Base-by-base conservation (phyloP, 2,888 invertebrate species). In the Papilio demoleus region DNA sequence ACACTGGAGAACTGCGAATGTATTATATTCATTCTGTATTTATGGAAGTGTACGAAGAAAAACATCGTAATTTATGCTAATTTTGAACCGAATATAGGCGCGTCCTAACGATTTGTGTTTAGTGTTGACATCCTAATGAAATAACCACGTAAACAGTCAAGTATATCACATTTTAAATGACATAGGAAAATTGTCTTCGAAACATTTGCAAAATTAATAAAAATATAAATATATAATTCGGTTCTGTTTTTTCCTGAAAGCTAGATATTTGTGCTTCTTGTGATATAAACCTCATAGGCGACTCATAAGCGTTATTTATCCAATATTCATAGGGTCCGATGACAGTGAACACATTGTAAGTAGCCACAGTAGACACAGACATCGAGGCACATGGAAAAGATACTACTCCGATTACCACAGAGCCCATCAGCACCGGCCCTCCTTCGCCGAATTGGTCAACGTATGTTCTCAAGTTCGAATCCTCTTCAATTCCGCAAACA, bases 281-380 rank as follows among this genome's bases (percentile, higher is more conserved):
- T 42, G 56, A 61, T 60, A 70, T 38, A 50, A 67, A 67, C 27
- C 61, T 22, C 40, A 47, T 47, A 17, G n/a, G 71, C 47, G 62
- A 64, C 53, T 50, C 58, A 3, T 75, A 74, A 19, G 71, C 73
- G 70, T 82, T 84, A n/a, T 83, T 71, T 69, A 90, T 83, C 90
- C 90, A 90, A 3, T 78, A 56, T 24, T 81, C 40, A 67, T 89
- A 90, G 0, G 88, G 86, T 5, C 79, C 84, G 40, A 87, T 73
- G 2, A 88, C 74, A 1, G 90, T 89, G 70, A 89, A 90, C 17
- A 88, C 79, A 68, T 87, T 88, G 70, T 86, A 87, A 65, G 78
- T 81, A 11, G 74, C 69, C 3, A 72, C 75, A 14, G 69, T 66
- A 36, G 74, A 65, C 31, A 74, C 75, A 12, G 69, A 61, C 31